Percentiles rank a stretch among this genome's conserved stretches.
Evolutionary conservation across 2,797 vertebrate genomes (phyloP).

Genomic region (Garrulus glandarius): DNA sequence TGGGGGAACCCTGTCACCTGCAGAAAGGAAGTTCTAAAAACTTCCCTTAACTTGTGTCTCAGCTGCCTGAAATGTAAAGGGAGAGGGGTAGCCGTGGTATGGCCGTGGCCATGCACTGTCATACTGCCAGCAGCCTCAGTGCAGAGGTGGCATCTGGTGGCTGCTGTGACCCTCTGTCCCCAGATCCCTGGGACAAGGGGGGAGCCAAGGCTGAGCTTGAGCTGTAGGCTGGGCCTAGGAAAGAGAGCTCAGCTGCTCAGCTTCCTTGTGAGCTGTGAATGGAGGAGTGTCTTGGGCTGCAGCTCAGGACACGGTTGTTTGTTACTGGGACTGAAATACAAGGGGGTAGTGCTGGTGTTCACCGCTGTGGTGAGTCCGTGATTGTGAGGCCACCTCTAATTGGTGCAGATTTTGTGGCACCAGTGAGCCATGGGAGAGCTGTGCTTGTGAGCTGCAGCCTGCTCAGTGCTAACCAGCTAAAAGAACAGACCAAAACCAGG

Average conservation of each 20-base stretch:
- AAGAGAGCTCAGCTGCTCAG: fast-evolving
- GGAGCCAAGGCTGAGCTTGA: neutral
- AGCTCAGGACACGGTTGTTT: neutral
- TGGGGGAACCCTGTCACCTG: neutral
- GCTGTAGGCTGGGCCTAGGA: neutral
- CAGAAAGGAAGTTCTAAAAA: neutral
- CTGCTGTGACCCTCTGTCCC: neutral
- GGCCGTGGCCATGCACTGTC: fast-evolving
- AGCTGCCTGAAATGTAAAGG: neutral
- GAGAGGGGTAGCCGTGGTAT: neutral
- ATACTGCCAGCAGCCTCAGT: neutral
- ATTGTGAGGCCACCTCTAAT: neutral
- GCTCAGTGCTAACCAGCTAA: neutral
- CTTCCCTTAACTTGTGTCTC: neutral
- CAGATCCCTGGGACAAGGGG: neutral
- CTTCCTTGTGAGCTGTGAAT: neutral
- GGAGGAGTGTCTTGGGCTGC: neutral
- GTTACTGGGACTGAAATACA: neutral
- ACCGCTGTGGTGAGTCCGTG: fast-evolving
- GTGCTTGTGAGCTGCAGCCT: neutral
- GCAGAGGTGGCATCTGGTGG: neutral
- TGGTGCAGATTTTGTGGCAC: neutral
- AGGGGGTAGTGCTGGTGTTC: no score
- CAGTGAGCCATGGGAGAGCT: neutral
- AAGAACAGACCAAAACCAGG: neutral